These are phyloP conservation scores for Sinodicranocentrus sp. DNA, from an alignment of 2,888 invertebrate genomes.

Conservation along the genomic window DNA sequence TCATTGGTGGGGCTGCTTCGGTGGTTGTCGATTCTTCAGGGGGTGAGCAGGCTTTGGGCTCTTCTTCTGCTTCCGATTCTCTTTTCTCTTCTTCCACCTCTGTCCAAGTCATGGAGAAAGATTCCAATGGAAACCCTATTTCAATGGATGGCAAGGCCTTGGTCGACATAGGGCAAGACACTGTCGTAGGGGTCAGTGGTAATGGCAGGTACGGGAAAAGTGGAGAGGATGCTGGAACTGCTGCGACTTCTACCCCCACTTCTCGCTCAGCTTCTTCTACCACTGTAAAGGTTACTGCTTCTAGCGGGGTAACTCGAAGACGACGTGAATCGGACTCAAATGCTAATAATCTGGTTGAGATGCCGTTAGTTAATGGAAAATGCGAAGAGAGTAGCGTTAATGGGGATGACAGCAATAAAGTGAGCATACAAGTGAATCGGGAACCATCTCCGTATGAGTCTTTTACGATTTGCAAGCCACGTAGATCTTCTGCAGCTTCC, in stretches of 20 bases:
- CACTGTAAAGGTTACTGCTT: constrained; percentile 22
- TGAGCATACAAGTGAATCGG: constrained; percentile 49
- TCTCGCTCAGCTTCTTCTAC: constrained; percentile 37
- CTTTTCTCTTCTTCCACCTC: constrained; percentile 37
- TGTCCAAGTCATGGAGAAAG: constrained; percentile 60
- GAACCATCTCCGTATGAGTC: constrained; percentile 64
- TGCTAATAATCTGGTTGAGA: constrained; percentile 66
- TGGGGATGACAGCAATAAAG: constrained; percentile 44
- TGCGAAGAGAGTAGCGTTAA: constrained; percentile 1
- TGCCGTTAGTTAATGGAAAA: constrained; percentile 24
- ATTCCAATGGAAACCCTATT: constrained; percentile 75
- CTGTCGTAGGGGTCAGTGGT: background rate
- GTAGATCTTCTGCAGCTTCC: constrained; percentile 42
- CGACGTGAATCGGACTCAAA: constrained; percentile 67
- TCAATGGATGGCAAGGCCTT: constrained; percentile 58
- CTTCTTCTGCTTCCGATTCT: constrained; percentile 51
- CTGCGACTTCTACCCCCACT: background rate
- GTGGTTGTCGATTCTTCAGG: constrained; percentile 28
- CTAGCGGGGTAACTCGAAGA: constrained; percentile 4
- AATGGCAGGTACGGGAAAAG: constrained; percentile 33
- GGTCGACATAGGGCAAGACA: constrained; percentile 14
- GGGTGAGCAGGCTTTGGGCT: constrained; percentile 54
- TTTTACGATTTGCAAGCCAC: constrained; percentile 51
- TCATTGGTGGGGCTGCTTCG: constrained; percentile 36
- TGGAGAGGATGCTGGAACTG: background rate